Conservation (phyloP, 2,113 vertebrate species). For the Oriolus oriolus region DNA sequence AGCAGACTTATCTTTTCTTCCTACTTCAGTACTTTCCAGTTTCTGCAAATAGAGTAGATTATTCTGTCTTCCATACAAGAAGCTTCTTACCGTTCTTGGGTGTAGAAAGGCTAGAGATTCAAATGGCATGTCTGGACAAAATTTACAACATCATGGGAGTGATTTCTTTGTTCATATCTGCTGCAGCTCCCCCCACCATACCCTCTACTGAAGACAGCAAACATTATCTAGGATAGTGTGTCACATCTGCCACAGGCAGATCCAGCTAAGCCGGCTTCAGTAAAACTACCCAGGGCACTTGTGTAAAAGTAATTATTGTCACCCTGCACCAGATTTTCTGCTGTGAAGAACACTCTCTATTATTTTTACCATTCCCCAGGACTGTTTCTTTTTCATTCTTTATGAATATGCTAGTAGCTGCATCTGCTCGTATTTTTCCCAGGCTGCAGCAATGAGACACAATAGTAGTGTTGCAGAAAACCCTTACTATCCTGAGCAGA, state of each 20-base stretch:
- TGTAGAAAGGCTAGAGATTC: neutral
- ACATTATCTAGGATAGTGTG: neutral
- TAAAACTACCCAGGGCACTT: neutral
- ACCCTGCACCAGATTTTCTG: neutral
- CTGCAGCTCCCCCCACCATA: neutral
- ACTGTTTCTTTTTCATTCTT: neutral
- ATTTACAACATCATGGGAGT: neutral
- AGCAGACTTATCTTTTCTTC: neutral
- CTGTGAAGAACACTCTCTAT: neutral
- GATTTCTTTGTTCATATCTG: neutral
- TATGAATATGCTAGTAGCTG: neutral
- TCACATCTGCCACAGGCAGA: neutral
- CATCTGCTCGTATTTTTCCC: neutral
- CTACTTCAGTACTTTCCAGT: neutral
- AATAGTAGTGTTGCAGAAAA: neutral
- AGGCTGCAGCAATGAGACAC: neutral
- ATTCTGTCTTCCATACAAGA: neutral
- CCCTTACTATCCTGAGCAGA: neutral
- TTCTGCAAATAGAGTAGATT: neutral
- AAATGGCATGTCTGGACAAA: neutral
- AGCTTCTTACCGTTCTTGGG: neutral
- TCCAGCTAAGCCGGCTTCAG: neutral
- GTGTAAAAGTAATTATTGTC: neutral
- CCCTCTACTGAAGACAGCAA: neutral
- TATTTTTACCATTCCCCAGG: neutral